A percentile compares a stretch with the other conserved stretches of the same genome.
phyloP scores from a whole-genome alignment of 2,113 vertebrate genomes.

The cattle (Bos taurus) region ARS-UCD2.0 NC_037350.1:14808001-14808500 shows the following conservation, averaged over 20 bases:
- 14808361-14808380: neutral
- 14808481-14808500: rapidly evolving
- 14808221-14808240: neutral
- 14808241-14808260: rapidly evolving
- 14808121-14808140: neutral
- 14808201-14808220: rapidly evolving
- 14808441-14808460: too few species aligned
- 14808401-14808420: neutral
- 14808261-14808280: neutral
- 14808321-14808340: neutral
- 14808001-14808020: neutral
- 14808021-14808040: neutral
- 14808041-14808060: neutral
- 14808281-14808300: neutral
- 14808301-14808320: neutral
- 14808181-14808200: neutral
- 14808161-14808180: rapidly evolving
- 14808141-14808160: neutral
- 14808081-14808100: neutral
- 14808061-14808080: neutral
- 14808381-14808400: neutral
- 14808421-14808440: rapidly evolving
- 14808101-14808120: neutral
- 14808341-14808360: neutral
- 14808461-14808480: too few species aligned